A percentile compares a stretch with the other conserved stretches of the same genome.
phyloP scores from a whole-genome alignment of 2,113 vertebrate species.

The Tragelaphus buxtoni region DNA sequence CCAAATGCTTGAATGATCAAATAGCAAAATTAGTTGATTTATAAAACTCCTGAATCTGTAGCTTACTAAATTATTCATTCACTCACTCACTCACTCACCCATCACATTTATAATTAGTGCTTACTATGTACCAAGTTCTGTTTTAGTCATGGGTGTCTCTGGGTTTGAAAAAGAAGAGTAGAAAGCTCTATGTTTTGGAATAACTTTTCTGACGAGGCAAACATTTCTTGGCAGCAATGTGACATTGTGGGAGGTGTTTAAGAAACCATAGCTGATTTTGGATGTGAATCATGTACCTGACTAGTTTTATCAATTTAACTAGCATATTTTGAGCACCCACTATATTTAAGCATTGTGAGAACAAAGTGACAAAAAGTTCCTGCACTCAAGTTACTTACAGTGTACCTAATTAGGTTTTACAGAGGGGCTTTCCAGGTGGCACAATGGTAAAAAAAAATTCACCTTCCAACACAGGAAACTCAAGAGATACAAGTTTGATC shows the following conservation, averaged over 20 bases:
- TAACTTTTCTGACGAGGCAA: not conserved
- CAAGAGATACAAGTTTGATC: not conserved
- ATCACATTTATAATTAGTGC: not conserved
- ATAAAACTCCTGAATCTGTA: not conserved
- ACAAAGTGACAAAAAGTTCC: not conserved
- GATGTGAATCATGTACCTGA: not conserved
- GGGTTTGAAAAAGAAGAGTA: not conserved
- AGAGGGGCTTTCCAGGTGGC: not conserved
- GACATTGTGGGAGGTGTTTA: not conserved
- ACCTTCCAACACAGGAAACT: not conserved
- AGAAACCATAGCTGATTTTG: not conserved
- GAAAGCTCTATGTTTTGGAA: not conserved
- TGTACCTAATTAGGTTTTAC: not conserved
- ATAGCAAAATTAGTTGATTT: not conserved
- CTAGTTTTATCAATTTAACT: not conserved
- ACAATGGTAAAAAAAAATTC: not conserved
- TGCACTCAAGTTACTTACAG: not conserved
- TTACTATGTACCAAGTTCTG: not conserved
- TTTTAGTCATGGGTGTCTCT: not conserved
- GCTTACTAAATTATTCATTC: not conserved
- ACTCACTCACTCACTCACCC: not conserved
- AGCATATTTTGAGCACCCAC: not conserved
- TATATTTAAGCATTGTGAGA: conserved; percentile 3
- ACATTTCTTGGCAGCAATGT: not conserved
- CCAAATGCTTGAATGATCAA: not conserved